Percentiles rank a stretch among this genome's conserved stretches.
Evolutionary conservation across 2,888 invertebrate species (phyloP).

Genomic region (Hydraecia micacea): DNA sequence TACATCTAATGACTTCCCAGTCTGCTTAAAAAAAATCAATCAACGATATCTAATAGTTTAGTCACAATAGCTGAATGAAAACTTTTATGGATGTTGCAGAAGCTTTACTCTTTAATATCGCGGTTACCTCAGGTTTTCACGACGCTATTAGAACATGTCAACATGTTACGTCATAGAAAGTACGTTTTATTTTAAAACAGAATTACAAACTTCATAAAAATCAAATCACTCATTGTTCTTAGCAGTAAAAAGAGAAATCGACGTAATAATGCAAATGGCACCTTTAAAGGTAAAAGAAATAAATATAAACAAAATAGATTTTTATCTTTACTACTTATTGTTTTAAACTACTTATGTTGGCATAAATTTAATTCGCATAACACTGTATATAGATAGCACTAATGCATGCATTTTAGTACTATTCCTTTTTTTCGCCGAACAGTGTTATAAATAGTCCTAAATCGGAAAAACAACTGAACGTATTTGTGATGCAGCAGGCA

Average conservation of each 20-base stretch:
- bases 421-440: not conserved
- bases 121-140: not conserved
- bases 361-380: too few species aligned
- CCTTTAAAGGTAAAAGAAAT: not conserved
- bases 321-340: conserved; percentile 24
- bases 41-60: too few species aligned
- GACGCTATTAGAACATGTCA: not conserved
- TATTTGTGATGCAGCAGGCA: conserved; percentile 20
- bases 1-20: not conserved
- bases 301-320: not conserved
- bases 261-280: not conserved
- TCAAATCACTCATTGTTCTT: conserved; percentile 28
- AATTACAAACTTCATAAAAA: conserved; percentile 1
- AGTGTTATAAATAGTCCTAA: not conserved
- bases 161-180: conserved; percentile 25
- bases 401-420: not conserved
- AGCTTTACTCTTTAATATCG: not conserved
- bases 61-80: too few species aligned
- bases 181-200: not conserved
- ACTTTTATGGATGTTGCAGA: not conserved
- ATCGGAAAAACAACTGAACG: not conserved
- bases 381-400: not conserved
- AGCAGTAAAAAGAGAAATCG: conserved; percentile 18
- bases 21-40: not conserved
- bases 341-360: too few species aligned